Percentiles rank a stretch among this genome's conserved stretches.
These are phyloP conservation scores for Cottoperca gobio DNA, from an alignment of 2,797 vertebrate genomes.

Conservation along the genomic window DNA sequence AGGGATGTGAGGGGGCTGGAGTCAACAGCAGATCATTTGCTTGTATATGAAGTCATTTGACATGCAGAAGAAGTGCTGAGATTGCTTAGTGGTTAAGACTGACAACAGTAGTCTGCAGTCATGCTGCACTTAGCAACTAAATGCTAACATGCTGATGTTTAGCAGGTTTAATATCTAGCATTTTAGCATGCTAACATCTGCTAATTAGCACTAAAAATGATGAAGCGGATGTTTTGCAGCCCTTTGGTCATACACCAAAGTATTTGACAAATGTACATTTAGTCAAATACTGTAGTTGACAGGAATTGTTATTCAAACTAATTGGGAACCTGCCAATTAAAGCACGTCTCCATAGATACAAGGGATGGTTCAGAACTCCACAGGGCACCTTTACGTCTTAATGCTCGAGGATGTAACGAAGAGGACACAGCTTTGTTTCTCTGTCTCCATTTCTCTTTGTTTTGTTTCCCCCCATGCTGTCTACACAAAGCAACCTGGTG, in stretches of 20 bases:
- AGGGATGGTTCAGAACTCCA: background rate
- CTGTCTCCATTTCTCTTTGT: conserved; percentile 1
- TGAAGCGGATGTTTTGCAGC: background rate
- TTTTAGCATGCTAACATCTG: background rate
- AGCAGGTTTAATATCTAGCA: background rate
- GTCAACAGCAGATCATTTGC: background rate
- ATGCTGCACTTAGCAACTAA: background rate
- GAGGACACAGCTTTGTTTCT: conserved; percentile 19
- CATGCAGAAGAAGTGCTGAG: background rate
- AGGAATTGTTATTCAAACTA: background rate
- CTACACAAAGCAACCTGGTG: background rate
- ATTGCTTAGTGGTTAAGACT: background rate
- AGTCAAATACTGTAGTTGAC: background rate
- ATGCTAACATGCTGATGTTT: background rate
- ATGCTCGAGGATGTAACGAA: background rate
- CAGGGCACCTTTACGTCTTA: background rate
- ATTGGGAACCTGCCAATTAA: background rate
- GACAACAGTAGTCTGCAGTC: background rate
- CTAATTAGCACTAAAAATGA: background rate
- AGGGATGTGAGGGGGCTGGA: background rate
- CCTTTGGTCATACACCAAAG: no score
- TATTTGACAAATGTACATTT: no score
- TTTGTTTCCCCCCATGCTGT: conserved; percentile 1
- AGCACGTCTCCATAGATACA: background rate
- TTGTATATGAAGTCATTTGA: no score